These are phyloP conservation scores for Planiliza haematocheilus DNA, from an alignment of 2,113 vertebrate species.

Conservation along the genomic window DNA sequence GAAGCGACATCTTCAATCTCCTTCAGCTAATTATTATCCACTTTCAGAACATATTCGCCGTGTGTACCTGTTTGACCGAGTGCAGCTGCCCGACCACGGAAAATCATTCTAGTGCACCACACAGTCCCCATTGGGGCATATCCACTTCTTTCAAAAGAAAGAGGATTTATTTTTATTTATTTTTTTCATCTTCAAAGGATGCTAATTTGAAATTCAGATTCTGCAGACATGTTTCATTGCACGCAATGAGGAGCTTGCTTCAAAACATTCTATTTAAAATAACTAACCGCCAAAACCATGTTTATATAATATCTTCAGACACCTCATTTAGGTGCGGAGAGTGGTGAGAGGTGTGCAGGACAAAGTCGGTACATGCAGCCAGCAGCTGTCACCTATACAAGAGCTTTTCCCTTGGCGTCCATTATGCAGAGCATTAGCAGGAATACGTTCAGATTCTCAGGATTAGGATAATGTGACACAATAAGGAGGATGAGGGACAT, in stretches of 20 bases:
- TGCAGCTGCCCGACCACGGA: slow-evolving; percentile 51
- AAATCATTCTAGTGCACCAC: slow-evolving; percentile 27
- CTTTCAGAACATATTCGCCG: slow-evolving; percentile 24
- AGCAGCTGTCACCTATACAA: slow-evolving; percentile 15
- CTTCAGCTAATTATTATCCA: slow-evolving; percentile 43
- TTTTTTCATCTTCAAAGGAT: slow-evolving; percentile 66
- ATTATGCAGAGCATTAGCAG: slow-evolving; percentile 31
- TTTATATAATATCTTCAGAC: slow-evolving; percentile 63
- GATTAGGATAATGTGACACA: slow-evolving; percentile 22
- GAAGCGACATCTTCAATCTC: slow-evolving; percentile 53
- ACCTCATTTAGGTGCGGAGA: slow-evolving; percentile 38
- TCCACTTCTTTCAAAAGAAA: slow-evolving; percentile 50
- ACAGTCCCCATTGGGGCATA: slow-evolving; percentile 43
- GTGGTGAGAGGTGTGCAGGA: slow-evolving; percentile 8
- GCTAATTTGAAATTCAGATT: slow-evolving; percentile 72
- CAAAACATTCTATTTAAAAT: slow-evolving; percentile 50
- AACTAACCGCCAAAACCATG: slow-evolving; percentile 46
- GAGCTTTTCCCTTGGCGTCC: slow-evolving; percentile 8
- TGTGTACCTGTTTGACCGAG: slow-evolving; percentile 46
- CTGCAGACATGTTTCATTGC: slow-evolving; percentile 51
- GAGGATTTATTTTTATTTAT: slow-evolving; percentile 53
- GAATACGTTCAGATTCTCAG: slow-evolving; percentile 29
- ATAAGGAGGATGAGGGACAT: slow-evolving; percentile 23
- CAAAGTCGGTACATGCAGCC: slow-evolving; percentile 14
- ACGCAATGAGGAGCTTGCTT: slow-evolving; percentile 43